phyloP scores from a whole-genome alignment of 2,113 vertebrate species.

The Cavia aperea region DNA sequence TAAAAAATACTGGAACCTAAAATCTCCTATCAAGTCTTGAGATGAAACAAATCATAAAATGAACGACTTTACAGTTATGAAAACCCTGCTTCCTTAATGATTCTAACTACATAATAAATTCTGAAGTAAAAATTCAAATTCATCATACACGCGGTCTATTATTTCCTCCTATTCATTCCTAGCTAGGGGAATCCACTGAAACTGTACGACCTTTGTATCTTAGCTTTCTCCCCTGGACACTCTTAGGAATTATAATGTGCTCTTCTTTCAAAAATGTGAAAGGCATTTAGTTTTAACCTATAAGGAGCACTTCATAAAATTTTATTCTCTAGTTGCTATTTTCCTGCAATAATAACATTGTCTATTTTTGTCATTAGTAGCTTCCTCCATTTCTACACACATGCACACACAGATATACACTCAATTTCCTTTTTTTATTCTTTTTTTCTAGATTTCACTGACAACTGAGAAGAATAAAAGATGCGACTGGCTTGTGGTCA shows the following conservation, averaged over 20 bases:
- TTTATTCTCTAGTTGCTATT: constrained; percentile 53
- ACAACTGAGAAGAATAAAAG: constrained; percentile 52
- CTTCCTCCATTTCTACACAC: constrained; percentile 36
- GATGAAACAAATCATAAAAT: constrained; percentile 27
- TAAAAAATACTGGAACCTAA: neutral
- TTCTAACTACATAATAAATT: constrained; percentile 24
- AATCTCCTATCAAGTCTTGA: neutral
- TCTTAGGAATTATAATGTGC: constrained; percentile 38
- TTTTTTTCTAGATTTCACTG: constrained; percentile 45
- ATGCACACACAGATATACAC: neutral
- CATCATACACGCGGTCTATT: neutral
- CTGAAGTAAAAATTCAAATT: constrained; percentile 9
- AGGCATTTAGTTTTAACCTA: constrained; percentile 51
- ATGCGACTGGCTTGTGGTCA: constrained; percentile 35
- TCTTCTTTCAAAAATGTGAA: constrained; percentile 45
- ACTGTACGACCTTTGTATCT: constrained; percentile 2
- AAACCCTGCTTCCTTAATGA: neutral
- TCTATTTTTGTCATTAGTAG: constrained; percentile 58
- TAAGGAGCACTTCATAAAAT: constrained; percentile 16
- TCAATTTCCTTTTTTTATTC: neutral
- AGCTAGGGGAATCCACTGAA: neutral
- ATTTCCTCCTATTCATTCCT: constrained; percentile 38
- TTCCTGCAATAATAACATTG: constrained; percentile 48
- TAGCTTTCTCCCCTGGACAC: neutral
- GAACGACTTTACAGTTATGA: neutral